Base-by-base conservation (phyloP, 2,113 vertebrate species). In the Lanius collurio region DNA sequence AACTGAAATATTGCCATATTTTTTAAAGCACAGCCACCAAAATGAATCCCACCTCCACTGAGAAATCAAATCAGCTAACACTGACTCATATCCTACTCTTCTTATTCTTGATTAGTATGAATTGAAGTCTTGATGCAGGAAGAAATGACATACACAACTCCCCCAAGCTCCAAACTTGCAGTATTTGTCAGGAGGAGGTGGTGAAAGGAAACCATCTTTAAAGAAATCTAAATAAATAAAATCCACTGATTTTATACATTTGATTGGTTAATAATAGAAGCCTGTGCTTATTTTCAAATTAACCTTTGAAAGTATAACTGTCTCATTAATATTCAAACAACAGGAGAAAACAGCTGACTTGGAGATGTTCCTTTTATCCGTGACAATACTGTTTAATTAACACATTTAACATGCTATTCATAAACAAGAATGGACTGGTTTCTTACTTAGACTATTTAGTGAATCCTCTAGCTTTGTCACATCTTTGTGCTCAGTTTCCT, bases 21-120 rank as follows among this genome's bases (percentile, higher is more conserved):
- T 44, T 82, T 93, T 62, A 84, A 64, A 84, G 74, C 33, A 74
- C 23, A 84, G 41, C 50, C 53, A 93, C 52, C 75, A 90, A 55
- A 88, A 94, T 86, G 50, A 90, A 90, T 94, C 92, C 93, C 93
- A 97, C 88, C 94, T 97, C 95, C 93, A 92, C 79, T 83, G 69
- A 56, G 71, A 88, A 96, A 93, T 67, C 90, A 90, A 68, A 86
- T 94, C 93, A 94, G 76, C 87, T 94, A 90, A 83, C 78, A 87
- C 75, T 97, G 95, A 94, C 90, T 97, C 95, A 95, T 67, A 95
- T 95, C 93, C 94, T 96, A 70, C 90, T 86, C 79, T 93, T 94
- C 93, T 93, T 94, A 52, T 90, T 96, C 91, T 88, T 95, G 90
- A 90, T 96, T 86, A 94, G 88, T 93, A 93, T 94, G 88, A 96